These are phyloP conservation scores for Bovichtus diacanthus DNA, from an alignment of 2,797 vertebrate genomes.

Conservation along the genomic window DNA sequence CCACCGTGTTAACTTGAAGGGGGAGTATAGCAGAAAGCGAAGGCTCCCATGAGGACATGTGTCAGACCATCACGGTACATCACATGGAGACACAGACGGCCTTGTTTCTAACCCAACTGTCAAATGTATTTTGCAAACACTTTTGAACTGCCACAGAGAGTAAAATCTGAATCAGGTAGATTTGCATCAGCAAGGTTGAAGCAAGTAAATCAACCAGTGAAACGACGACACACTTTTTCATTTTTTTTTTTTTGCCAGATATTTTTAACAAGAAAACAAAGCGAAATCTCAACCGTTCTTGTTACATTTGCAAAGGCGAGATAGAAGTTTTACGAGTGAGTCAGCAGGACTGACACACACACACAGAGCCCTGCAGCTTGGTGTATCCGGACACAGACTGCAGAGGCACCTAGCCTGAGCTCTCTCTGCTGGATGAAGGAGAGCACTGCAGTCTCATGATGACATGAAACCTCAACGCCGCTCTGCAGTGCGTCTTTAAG, in stretches of 20 bases:
- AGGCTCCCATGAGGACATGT: constrained; percentile 38
- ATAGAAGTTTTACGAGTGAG: background rate
- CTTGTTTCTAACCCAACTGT: background rate
- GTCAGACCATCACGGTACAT: constrained; percentile 34
- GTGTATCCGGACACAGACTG: background rate
- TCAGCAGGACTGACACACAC: background rate
- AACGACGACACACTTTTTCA: too few species aligned
- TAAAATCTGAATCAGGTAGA: background rate
- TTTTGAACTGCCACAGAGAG: constrained; percentile 4
- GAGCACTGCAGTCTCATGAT: constrained; percentile 53
- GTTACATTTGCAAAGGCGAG: background rate
- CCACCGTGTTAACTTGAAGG: constrained; percentile 37
- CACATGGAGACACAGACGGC: constrained; percentile 5
- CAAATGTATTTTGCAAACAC: background rate
- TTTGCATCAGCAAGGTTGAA: background rate
- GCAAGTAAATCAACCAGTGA: background rate
- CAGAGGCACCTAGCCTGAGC: constrained; percentile 54
- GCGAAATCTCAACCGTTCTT: background rate
- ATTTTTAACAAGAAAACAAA: background rate
- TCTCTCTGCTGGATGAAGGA: constrained; percentile 77
- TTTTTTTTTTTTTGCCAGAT: too few species aligned
- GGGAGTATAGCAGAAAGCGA: constrained; percentile 16
- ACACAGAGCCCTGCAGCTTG: background rate
- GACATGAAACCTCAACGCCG: constrained; percentile 2
- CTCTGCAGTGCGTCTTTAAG: constrained; percentile 1